Conservation (phyloP, 2,113 vertebrate species). For the Vulpes lagopus region DNA sequence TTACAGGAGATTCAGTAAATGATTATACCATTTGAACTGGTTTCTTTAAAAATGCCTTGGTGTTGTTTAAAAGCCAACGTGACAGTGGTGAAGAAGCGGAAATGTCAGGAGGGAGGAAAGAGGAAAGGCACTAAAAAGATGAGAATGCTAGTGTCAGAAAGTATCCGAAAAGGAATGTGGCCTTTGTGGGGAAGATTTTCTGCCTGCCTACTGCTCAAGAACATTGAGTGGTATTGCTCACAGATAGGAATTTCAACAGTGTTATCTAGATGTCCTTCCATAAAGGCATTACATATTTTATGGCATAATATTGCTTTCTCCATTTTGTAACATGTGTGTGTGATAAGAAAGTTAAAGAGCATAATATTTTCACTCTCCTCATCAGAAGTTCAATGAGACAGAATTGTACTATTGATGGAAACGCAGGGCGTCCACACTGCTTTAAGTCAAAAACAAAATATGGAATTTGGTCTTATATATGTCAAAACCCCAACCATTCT, state of each 20-base stretch:
- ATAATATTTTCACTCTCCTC: background rate
- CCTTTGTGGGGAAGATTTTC: background rate
- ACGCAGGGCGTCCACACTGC: background rate
- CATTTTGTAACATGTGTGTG: background rate
- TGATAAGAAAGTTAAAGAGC: background rate
- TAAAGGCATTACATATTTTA: background rate
- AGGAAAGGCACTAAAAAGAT: too few relatives aligned
- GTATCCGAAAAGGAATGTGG: background rate
- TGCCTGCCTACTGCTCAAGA: background rate
- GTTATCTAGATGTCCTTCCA: background rate
- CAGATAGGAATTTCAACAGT: background rate
- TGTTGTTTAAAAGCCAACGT: background rate
- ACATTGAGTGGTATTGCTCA: background rate
- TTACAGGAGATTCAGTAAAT: background rate
- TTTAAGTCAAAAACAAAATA: slow-evolving; percentile 32
- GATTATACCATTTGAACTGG: background rate
- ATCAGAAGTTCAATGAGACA: background rate
- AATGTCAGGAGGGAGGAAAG: background rate
- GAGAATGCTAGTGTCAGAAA: background rate
- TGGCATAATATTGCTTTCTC: background rate
- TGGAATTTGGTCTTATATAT: background rate
- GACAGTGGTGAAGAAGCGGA: background rate
- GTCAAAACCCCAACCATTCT: background rate
- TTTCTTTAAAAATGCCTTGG: background rate
- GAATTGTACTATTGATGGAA: background rate